Percentiles rank a stretch among this genome's conserved stretches.
These are phyloP conservation scores for Strigamia maritima DNA, from an alignment of 2,888 invertebrate genomes.

Conservation along the genomic window DNA sequence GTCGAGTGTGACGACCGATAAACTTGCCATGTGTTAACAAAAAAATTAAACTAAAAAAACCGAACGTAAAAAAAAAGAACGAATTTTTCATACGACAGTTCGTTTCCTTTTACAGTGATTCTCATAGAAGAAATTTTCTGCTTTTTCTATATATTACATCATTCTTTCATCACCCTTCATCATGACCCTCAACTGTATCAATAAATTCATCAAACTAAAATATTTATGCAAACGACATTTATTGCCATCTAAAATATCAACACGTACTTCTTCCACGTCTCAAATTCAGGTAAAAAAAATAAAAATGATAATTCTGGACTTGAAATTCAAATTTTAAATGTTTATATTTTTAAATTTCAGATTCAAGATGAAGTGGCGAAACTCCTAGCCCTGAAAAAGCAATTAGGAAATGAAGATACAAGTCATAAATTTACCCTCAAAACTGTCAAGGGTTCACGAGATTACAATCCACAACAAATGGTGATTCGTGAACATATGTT, in stretches of 20 bases:
- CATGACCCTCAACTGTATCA: background rate
- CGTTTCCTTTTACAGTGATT: background rate
- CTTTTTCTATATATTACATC: conserved; percentile 31
- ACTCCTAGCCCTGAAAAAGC: conserved; percentile 73
- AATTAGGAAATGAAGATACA: conserved; percentile 57
- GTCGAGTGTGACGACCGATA: background rate
- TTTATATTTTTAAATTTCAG: conserved; percentile 60
- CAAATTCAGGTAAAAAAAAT: background rate
- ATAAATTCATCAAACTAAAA: background rate
- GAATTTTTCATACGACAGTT: background rate
- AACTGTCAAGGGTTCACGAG: conserved; percentile 70
- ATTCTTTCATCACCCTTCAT: background rate
- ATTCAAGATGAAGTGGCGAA: conserved; percentile 81
- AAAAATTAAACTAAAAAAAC: background rate
- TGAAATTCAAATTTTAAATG: no score
- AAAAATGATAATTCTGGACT: no score
- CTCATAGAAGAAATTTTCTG: conserved; percentile 33
- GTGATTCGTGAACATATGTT: conserved; percentile 75
- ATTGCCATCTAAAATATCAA: background rate
- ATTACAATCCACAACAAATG: conserved; percentile 94
- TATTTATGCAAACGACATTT: background rate
- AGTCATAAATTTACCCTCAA: conserved; percentile 54
- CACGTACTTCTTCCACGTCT: background rate
- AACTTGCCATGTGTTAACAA: background rate
- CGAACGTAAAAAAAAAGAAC: background rate